Conservation (phyloP, 2,797 vertebrate species). For the Micrastur ruficollis region DNA sequence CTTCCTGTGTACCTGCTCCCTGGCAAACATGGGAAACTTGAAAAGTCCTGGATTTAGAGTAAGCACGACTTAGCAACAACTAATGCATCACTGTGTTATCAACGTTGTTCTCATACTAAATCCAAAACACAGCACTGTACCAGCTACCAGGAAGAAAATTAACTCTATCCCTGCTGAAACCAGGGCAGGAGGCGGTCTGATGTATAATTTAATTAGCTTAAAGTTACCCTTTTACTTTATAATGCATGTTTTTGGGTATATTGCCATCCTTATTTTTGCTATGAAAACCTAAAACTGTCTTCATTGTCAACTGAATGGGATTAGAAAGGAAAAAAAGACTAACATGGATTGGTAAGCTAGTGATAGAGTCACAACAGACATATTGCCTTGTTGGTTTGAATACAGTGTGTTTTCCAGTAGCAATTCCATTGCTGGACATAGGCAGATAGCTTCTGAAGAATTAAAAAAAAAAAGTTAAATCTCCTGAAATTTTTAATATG, state of each 20-base stretch:
- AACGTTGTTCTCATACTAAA: too few relatives aligned
- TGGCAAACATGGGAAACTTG: too few relatives aligned
- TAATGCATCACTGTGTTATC: too few relatives aligned
- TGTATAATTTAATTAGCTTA: conserved; percentile 5
- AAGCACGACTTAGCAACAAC: too few relatives aligned
- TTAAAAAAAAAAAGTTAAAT: neutral
- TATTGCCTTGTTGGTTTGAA: neutral
- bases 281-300: neutral
- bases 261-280: neutral
- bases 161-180: too few relatives aligned
- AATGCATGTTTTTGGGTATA: neutral
- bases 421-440: neutral
- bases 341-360: accelerated
- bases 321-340: neutral
- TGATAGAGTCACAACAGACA: neutral
- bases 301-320: neutral
- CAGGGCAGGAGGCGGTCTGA: neutral
- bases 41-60: too few relatives aligned
- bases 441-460: neutral
- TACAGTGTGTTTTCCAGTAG: neutral
- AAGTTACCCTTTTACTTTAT: neutral
- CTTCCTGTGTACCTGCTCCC: too few relatives aligned
- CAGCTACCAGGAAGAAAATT: too few relatives aligned
- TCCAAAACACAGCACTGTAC: too few relatives aligned
- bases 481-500: neutral